Percentiles rank a stretch among this genome's conserved stretches.
These are phyloP conservation scores for Neoascia interrupta DNA, from an alignment of 2,888 invertebrate species.

Conservation along the genomic window DNA sequence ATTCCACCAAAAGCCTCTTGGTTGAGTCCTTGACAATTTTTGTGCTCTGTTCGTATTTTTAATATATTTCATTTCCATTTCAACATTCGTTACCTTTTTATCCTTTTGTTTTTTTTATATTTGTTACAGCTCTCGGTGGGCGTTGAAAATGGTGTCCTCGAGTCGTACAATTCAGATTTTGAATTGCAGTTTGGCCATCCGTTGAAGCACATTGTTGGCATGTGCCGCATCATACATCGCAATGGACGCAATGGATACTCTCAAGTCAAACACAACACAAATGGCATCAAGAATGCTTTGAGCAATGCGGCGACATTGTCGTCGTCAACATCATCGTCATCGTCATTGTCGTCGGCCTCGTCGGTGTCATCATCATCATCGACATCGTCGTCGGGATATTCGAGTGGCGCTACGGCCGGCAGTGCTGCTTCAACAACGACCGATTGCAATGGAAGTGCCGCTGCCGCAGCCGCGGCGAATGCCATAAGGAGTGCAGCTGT, in stretches of 20 bases:
- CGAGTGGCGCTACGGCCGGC: slow-evolving; percentile 34
- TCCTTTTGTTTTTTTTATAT: too few relatives aligned
- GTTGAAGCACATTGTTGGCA: slow-evolving; percentile 82
- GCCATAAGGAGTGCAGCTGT: slow-evolving; percentile 72
- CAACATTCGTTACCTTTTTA: background rate
- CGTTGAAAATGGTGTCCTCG: slow-evolving; percentile 85
- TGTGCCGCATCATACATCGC: slow-evolving; percentile 79
- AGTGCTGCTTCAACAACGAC: slow-evolving; percentile 22
- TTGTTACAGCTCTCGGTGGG: slow-evolving; percentile 87
- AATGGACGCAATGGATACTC: slow-evolving; percentile 77
- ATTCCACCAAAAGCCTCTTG: slow-evolving; percentile 6
- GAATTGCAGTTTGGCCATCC: slow-evolving; percentile 85
- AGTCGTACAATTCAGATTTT: slow-evolving; percentile 86
- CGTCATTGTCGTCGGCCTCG: slow-evolving; percentile 35
- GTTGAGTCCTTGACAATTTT: slow-evolving; percentile 40
- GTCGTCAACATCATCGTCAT: slow-evolving; percentile 49
- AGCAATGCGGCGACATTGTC: slow-evolving; percentile 48
- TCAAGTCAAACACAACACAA: slow-evolving; percentile 74
- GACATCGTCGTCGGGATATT: slow-evolving; percentile 7
- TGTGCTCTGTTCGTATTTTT: background rate
- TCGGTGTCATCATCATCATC: slow-evolving; percentile 43
- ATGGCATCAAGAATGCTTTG: slow-evolving; percentile 53
- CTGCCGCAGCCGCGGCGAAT: slow-evolving; percentile 52
- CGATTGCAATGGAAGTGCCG: slow-evolving; percentile 43
- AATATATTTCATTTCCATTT: background rate